Evolutionary conservation across 2,113 vertebrate species (phyloP).

Genomic region (Seriola quinqueradiata): DNA sequence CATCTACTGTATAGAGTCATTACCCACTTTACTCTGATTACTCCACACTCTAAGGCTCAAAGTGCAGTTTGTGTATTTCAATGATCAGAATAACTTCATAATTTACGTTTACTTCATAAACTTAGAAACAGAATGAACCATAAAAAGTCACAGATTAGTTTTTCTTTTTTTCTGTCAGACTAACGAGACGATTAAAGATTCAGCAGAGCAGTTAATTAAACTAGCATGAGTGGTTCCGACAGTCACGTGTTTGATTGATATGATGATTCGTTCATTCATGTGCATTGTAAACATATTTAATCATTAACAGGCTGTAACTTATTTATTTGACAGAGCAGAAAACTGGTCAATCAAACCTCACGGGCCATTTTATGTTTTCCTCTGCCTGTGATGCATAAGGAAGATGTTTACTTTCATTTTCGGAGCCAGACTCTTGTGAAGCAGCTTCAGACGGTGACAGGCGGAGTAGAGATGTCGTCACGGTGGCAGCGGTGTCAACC

Average conservation of each 20-base stretch:
- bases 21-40: not conserved
- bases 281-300: not conserved
- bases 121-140: not conserved
- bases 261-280: not conserved
- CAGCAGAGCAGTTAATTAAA: too few species aligned
- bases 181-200: too few species aligned
- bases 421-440: conserved; percentile 32
- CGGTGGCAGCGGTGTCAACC: conserved; percentile 48
- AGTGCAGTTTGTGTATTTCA: not conserved
- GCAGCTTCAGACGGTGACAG: conserved; percentile 46
- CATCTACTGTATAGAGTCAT: too few species aligned
- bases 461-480: conserved; percentile 17
- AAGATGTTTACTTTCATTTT: not conserved
- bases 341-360: not conserved
- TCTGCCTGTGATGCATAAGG: not conserved
- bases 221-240: too few species aligned
- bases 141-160: too few species aligned
- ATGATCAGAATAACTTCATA: not conserved
- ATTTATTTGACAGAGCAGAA: not conserved
- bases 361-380: not conserved
- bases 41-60: not conserved
- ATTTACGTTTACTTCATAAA: not conserved
- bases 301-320: not conserved
- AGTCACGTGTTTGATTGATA: too few species aligned
- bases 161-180: too few species aligned